Percentiles rank a stretch among this genome's conserved stretches.
Evolutionary conservation across 2,888 invertebrate genomes (phyloP).

Genomic region (Lasius platythorax): DNA sequence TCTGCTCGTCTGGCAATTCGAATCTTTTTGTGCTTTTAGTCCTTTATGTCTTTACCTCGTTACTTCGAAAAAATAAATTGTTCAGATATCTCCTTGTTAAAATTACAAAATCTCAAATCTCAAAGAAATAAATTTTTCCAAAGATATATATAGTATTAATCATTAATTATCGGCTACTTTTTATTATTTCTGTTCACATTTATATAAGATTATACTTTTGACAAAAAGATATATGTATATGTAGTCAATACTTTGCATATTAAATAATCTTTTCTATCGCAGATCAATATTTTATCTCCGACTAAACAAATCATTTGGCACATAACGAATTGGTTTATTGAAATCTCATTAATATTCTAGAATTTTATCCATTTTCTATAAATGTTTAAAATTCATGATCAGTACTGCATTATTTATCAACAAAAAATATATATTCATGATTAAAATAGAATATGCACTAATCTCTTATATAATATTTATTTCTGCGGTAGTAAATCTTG

Average conservation of each 20-base stretch:
- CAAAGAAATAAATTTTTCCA: not conserved
- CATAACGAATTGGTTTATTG: not conserved
- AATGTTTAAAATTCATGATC: not conserved
- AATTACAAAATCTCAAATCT: not conserved
- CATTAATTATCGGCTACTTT: not conserved
- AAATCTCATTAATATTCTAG: not conserved
- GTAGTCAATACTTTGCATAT: not conserved
- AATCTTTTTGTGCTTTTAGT: not conserved
- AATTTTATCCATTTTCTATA: constrained; percentile 24
- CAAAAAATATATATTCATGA: not conserved
- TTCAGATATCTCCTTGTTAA: not conserved
- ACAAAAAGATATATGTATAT: not conserved
- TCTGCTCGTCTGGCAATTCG: constrained; percentile 11
- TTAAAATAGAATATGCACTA: not conserved
- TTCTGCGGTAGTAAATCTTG: not conserved
- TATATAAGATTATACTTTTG: not conserved
- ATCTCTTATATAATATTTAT: constrained; percentile 7
- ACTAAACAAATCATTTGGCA: constrained; percentile 14
- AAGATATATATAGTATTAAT: not conserved
- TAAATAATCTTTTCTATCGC: not conserved
- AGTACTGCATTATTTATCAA: not conserved
- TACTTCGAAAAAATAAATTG: constrained; percentile 8
- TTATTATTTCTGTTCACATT: not conserved
- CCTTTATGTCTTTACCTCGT: constrained; percentile 14
- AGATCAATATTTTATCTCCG: not conserved